phyloP scores from a whole-genome alignment of 1,140 invertebrate genomes.

The Venturia canescens region DNA sequence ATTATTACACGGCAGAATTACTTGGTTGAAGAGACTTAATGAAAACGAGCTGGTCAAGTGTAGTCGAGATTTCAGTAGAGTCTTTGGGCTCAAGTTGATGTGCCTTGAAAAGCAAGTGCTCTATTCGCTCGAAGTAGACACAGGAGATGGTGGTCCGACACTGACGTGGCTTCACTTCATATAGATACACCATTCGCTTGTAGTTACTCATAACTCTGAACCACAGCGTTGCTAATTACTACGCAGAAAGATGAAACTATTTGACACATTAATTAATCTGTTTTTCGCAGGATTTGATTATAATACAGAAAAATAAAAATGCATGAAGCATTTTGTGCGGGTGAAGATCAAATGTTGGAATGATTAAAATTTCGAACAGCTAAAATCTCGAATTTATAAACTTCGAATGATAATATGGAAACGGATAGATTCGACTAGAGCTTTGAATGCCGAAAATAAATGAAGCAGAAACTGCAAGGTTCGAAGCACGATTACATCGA shows the following conservation, averaged over 20 bases:
- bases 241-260: slow-evolving; percentile 1
- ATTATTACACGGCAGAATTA: not conserved
- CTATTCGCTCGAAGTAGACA: slow-evolving; percentile 27
- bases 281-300: not conserved
- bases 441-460: too few species aligned
- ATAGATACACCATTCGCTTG: not conserved
- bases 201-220: not conserved
- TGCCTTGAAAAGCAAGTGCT: not conserved
- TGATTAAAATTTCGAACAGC: too few species aligned
- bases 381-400: too few species aligned
- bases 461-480: too few species aligned
- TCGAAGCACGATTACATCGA: too few species aligned
- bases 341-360: too few species aligned
- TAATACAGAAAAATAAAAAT: not conserved
- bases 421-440: too few species aligned
- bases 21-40: not conserved
- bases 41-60: not conserved
- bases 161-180: not conserved
- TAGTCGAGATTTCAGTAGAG: not conserved
- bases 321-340: too few species aligned
- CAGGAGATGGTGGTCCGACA: slow-evolving; percentile 24
- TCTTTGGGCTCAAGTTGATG: not conserved
- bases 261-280: not conserved
- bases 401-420: too few species aligned
- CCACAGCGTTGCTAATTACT: not conserved